Base-by-base conservation (phyloP, 1,140 invertebrate genomes). In the Xylocopa sonorina region DNA sequence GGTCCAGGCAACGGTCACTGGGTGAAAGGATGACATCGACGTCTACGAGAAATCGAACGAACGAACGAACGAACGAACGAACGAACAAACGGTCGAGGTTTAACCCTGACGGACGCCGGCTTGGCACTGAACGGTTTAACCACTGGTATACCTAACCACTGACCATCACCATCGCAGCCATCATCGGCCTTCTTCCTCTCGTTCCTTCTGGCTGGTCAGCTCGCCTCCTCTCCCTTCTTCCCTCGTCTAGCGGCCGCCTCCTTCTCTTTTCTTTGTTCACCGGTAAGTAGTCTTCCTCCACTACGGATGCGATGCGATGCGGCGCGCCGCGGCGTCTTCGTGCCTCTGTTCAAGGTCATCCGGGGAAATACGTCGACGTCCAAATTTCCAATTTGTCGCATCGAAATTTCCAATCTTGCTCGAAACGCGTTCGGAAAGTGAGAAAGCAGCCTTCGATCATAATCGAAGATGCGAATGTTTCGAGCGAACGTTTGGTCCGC, bases 91-190 rank as follows among this genome's bases (percentile, higher is more conserved):
- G 80, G 77, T 80, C 68, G 84, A 87, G 88, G 82, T 88, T 89
- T 88, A 85, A 73, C 85, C 88, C 88, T 84, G 87, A 85, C 88
- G 88, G 83, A 83, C 87, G 89, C 84, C 88, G 85, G 87, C 77
- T 85, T 90, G 82, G 87, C 82, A 91, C 90, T 91, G 90, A 90
- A 88, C 83, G 80, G 87, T 86, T 83, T 86, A 87, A 88, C 87
- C 88, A 88, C 87, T 87, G 87, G 88, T 87, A 86, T 71, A 84
- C 79, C n/a, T n/a, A 80, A 87, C 84, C 69, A 88, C 81, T 76
- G 84, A 86, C 86, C 86, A 79, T 87, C 81, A 82, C 82, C 74
- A 81, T 85, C 77, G 83, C 78, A 74, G 83, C 84, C 81, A 84
- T 82, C 85, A 74, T 57, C 78, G 73, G 81, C 86, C 79, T 78